A percentile compares a stretch with the other conserved stretches of the same genome.
Evolutionary conservation across 53 echinoderm and acorn worm species (phyloP).

Genomic region (Echinometra lucunter): DNA sequence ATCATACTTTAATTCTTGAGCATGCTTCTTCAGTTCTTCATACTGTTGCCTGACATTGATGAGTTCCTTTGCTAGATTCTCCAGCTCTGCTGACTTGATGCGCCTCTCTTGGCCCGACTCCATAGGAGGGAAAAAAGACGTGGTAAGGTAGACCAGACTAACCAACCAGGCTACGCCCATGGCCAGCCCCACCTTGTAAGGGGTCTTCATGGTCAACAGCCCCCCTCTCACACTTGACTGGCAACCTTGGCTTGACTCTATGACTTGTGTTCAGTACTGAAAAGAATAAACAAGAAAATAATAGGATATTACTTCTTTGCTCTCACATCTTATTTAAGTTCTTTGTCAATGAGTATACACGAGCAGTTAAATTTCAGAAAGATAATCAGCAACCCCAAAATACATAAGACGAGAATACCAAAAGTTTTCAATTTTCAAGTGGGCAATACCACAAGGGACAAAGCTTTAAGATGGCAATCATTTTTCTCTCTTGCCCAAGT

Average conservation of each 20-base stretch:
- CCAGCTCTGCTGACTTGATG: constrained; percentile 56
- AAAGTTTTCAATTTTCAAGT: too few species aligned
- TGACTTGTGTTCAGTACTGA: neutral
- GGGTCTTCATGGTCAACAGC: constrained; percentile 43
- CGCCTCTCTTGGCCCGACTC: constrained; percentile 2
- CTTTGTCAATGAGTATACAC: too few species aligned
- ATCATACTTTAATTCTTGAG: constrained; percentile 60
- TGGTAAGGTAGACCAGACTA: constrained; percentile 57
- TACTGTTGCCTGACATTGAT: constrained; percentile 56
- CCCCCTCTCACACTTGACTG: neutral
- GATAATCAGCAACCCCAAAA: too few species aligned
- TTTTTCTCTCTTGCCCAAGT: too few species aligned
- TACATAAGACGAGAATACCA: too few species aligned
- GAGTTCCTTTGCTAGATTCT: constrained; percentile 54
- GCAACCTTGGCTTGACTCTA: neutral
- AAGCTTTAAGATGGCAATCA: too few species aligned
- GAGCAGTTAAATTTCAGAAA: too few species aligned
- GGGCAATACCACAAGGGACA: too few species aligned
- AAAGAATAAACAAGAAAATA: neutral
- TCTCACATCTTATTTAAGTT: neutral
- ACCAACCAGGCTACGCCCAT: constrained; percentile 45
- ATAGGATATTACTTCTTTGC: neutral
- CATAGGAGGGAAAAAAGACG: constrained; percentile 61
- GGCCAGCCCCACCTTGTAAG: constrained; percentile 53
- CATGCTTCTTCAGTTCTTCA: constrained; percentile 59